These are phyloP conservation scores for Erythrolamprus reginae DNA, from an alignment of 2,113 vertebrate species.

Conservation along the genomic window DNA sequence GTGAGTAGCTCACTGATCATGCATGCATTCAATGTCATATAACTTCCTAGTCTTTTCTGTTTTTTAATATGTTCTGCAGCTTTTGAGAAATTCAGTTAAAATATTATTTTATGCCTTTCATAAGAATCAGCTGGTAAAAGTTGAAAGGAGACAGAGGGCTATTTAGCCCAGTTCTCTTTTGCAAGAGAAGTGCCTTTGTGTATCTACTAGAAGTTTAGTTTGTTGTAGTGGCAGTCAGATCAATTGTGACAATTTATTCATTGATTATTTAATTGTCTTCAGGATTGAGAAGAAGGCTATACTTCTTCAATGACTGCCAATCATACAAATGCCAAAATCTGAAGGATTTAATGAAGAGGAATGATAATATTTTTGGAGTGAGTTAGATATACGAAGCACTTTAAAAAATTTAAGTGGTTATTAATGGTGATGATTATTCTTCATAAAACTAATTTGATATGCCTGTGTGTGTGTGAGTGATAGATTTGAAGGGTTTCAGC, in stretches of 20 bases:
- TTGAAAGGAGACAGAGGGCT: background rate
- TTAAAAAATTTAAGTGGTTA: background rate
- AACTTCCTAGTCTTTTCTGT: background rate
- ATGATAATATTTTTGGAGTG: background rate
- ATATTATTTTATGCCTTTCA: background rate
- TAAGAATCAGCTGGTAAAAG: background rate
- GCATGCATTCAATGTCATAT: too few relatives aligned
- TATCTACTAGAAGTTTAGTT: background rate
- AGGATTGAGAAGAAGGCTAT: background rate
- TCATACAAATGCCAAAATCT: background rate
- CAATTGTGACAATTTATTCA: background rate
- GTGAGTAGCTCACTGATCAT: constrained; percentile 64
- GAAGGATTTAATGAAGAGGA: background rate
- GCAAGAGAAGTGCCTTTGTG: background rate
- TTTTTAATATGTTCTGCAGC: background rate
- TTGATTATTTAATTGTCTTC: background rate
- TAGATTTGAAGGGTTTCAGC: background rate
- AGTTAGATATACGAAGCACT: background rate
- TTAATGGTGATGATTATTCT: background rate
- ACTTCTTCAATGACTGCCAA: background rate
- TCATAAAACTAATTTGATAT: background rate
- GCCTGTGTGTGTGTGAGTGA: too few relatives aligned
- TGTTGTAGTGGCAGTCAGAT: background rate
- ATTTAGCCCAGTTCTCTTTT: background rate
- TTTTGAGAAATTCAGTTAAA: background rate